Conservation (phyloP, 2,888 invertebrate genomes). For the Tipula helvola region DNA sequence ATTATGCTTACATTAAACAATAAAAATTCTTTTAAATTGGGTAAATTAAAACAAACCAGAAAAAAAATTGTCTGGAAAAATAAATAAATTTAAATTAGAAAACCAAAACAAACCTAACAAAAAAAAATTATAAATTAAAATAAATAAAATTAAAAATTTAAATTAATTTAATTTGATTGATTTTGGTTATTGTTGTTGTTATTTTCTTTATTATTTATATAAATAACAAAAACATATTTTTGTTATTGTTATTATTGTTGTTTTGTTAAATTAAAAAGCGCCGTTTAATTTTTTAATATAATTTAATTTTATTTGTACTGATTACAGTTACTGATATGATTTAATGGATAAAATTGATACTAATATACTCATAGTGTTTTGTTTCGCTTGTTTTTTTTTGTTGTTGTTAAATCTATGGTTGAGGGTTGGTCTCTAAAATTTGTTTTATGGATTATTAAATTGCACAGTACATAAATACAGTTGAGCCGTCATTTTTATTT, state of each 20-base stretch:
- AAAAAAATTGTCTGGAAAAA: not conserved
- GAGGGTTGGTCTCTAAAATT: too few species aligned
- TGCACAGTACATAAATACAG: too few species aligned
- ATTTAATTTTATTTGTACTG: not conserved
- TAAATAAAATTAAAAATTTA: constrained; percentile 4
- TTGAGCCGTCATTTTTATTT: too few species aligned
- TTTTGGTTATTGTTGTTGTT: not conserved
- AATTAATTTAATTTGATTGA: constrained; percentile 4
- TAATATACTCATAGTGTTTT: not conserved
- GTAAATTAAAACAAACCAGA: not conserved
- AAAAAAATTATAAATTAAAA: not conserved
- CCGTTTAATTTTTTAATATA: not conserved
- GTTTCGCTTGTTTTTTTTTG: not conserved
- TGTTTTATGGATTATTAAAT: too few species aligned
- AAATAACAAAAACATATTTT: not conserved
- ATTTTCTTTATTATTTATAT: not conserved
- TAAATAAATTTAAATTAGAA: not conserved
- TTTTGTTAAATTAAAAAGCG: not conserved
- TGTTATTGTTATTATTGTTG: not conserved
- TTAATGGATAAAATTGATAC: not conserved
- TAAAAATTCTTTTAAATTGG: not conserved
- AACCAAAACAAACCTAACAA: not conserved
- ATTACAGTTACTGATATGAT: not conserved
- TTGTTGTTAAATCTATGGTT: too few species aligned
- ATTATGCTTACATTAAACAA: too few species aligned